phyloP scores from a whole-genome alignment of 2,888 invertebrate species.

The Trichogramma evanescens region DNA sequence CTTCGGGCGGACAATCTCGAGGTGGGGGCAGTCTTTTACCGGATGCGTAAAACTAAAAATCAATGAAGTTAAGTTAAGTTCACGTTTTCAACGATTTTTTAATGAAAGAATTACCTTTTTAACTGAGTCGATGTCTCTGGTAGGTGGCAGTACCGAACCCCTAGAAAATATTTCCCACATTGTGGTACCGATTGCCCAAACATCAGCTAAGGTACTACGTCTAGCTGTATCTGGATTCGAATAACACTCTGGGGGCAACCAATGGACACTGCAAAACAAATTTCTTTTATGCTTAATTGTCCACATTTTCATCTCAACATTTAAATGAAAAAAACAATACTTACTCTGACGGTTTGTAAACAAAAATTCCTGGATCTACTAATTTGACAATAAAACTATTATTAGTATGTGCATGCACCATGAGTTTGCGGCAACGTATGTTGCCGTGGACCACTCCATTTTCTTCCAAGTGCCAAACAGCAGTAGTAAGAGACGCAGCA shows the following conservation, averaged over 20 bases:
- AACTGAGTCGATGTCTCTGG: slow-evolving; percentile 37
- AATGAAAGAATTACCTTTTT: slow-evolving; percentile 37
- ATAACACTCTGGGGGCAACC: slow-evolving; percentile 83
- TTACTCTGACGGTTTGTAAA: slow-evolving; percentile 55
- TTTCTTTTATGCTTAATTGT: too few relatives aligned
- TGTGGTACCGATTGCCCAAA: slow-evolving; percentile 89
- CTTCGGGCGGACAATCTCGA: slow-evolving; percentile 62
- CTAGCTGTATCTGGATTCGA: slow-evolving; percentile 61
- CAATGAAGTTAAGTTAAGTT: background rate
- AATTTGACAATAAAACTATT: slow-evolving; percentile 70
- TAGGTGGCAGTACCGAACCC: slow-evolving; percentile 52
- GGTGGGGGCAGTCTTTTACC: slow-evolving; percentile 66
- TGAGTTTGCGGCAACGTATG: slow-evolving; percentile 73
- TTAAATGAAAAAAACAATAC: slow-evolving; percentile 6
- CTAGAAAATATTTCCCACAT: slow-evolving; percentile 87
- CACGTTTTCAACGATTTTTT: background rate
- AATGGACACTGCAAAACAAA: slow-evolving; percentile 63
- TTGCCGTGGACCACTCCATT: slow-evolving; percentile 77
- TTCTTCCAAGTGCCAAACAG: slow-evolving; percentile 79
- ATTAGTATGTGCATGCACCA: slow-evolving; percentile 68
- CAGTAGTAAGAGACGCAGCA: slow-evolving; percentile 72
- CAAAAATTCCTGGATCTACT: slow-evolving; percentile 69
- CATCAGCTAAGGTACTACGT: slow-evolving; percentile 66
- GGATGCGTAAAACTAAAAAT: slow-evolving; percentile 57
- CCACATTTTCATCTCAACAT: background rate